phyloP scores from a whole-genome alignment of 2,113 vertebrate genomes.

The Mesembrinibis cayennensis region DNA sequence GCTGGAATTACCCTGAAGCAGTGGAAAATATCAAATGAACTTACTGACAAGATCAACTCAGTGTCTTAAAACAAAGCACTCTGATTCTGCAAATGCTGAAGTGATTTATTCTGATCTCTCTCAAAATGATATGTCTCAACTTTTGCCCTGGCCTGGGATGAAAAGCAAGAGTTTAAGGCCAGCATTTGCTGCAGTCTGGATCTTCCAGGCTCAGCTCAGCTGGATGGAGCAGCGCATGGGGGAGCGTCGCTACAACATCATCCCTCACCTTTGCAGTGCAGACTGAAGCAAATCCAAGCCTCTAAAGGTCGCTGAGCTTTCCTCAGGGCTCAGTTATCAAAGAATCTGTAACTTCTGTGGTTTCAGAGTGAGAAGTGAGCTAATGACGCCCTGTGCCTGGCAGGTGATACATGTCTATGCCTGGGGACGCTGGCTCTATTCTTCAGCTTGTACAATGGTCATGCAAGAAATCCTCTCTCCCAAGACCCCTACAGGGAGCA shows the following conservation, averaged over 20 bases:
- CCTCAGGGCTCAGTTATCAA: neutral
- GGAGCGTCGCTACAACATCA: neutral
- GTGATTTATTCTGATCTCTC: neutral
- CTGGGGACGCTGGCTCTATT: neutral
- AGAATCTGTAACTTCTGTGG: neutral
- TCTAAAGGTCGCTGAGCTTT: neutral
- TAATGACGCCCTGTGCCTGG: neutral
- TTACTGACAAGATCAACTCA: neutral
- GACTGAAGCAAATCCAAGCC: neutral
- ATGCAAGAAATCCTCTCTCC: neutral
- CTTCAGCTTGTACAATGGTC: neutral
- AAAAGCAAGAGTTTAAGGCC: neutral
- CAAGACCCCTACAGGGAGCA: neutral
- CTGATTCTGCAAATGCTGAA: neutral
- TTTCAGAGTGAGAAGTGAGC: neutral
- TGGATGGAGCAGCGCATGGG: fast-evolving
- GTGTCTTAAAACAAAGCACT: neutral
- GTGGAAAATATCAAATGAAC: neutral
- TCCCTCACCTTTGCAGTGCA: neutral
- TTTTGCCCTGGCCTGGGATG: neutral
- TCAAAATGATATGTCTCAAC: neutral
- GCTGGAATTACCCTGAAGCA: neutral
- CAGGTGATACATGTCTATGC: neutral
- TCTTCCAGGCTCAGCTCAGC: neutral
- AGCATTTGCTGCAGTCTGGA: neutral